Base-by-base conservation (phyloP, 1,140 invertebrate species). In the Zophobas morio region DNA sequence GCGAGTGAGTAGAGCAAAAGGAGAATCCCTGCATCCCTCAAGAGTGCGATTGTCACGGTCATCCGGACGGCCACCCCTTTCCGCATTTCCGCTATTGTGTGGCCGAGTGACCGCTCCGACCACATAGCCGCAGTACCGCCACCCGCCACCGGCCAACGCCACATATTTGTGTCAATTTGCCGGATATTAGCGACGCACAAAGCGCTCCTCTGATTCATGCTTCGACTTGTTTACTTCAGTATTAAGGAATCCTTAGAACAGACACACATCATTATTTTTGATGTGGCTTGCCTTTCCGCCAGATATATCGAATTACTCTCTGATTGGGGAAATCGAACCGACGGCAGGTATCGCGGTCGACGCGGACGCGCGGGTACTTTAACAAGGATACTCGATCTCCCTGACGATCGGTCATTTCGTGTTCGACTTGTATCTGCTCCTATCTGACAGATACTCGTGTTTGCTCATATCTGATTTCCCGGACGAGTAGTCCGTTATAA, bases 1-100 rank as follows among this genome's bases (percentile, higher is more conserved):
- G 81, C 79, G 83, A 84, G 73, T 78, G 81, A 80, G 53, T 79
- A 70, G 74, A 73, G 66, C 56, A 74, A 74, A 70, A 78, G 75
- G 73, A 74, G 60, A 56, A 60, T 57, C 51, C 46, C 53, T 37
- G 70, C 78, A 83, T 84, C 83, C 82, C 84, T 83, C 78, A 84
- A 84, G 82, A 81, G 84, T 84, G 78, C 76, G 78, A 80, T 81
- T 84, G 84, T 84, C 83, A 84, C 80, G 81, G 82, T 84, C 80
- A 84, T 84, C 81, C 82, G 77, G 80, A 73, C 53, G 79, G 77
- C 80, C 81, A 84, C 83, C 84, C 83, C 81, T 85, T 83, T 82
- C 76, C 40, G 75, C 53, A 74, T 74, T 74, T 78, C 77, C 77
- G 75, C 57, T 74, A 37, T 76, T 77, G 77, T 75, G 71, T 37